Percentiles rank a stretch among this genome's conserved stretches.
phyloP scores from a whole-genome alignment of 2,797 vertebrate genomes.

The Anniella stebbinsi region DNA sequence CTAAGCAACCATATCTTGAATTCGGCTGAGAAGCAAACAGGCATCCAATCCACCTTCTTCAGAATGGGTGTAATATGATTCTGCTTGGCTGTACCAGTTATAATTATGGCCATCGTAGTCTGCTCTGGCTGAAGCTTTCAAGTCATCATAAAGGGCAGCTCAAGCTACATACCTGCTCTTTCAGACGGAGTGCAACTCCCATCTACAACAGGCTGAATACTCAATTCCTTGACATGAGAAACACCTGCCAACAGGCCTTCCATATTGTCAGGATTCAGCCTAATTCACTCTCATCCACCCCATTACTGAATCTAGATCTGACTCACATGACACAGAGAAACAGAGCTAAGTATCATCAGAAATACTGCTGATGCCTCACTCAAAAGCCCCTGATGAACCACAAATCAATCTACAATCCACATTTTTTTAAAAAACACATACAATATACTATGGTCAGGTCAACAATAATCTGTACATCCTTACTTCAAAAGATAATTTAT shows the following conservation, averaged over 20 bases:
- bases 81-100: neutral
- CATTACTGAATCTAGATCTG: neutral
- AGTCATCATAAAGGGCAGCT: neutral
- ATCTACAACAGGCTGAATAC: no score
- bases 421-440: neutral
- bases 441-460: neutral
- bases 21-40: neutral
- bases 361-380: neutral
- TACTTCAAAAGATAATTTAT: neutral
- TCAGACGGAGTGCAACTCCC: no score
- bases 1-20: neutral
- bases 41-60: neutral
- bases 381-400: no score
- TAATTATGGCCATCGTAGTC: neutral
- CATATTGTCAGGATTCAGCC: neutral
- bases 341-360: neutral
- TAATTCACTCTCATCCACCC: neutral
- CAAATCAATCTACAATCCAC: neutral
- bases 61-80: neutral
- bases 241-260: neutral
- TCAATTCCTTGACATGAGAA: no score
- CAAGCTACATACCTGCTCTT: no score
- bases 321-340: neutral
- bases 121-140: neutral
- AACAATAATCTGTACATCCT: neutral